These are phyloP conservation scores for Stramonita haemastoma DNA, from an alignment of 2,888 invertebrate genomes.

Conservation along the genomic window DNA sequence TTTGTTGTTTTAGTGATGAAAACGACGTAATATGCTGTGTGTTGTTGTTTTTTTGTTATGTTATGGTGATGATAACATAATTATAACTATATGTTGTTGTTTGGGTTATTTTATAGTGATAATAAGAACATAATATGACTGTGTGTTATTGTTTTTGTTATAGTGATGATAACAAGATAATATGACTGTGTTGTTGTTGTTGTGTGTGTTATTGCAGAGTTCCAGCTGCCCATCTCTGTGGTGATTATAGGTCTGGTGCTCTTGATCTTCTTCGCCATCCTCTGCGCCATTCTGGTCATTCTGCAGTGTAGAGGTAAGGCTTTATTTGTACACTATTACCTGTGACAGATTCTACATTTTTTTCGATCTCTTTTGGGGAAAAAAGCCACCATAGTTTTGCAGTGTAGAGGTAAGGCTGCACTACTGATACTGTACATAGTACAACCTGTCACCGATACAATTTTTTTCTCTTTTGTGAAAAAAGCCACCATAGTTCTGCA, in stretches of 20 bases:
- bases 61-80: no score
- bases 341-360: neutral
- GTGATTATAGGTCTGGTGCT: slow-evolving; percentile 41
- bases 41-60: no score
- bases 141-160: no score
- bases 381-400: neutral
- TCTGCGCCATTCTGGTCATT: slow-evolving; percentile 38
- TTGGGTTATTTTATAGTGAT: no score
- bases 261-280: slow-evolving; percentile 38
- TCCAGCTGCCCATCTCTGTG: slow-evolving; percentile 41
- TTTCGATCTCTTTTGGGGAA: neutral
- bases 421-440: neutral
- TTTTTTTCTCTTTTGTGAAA: neutral
- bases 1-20: no score
- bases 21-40: no score
- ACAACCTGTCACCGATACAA: neutral
- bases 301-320: slow-evolving; percentile 42
- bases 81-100: no score
- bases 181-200: no score
- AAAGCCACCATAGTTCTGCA: neutral
- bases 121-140: no score
- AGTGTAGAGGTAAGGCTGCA: slow-evolving; percentile 35
- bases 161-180: no score
- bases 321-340: neutral
- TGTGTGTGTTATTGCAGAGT: slow-evolving; percentile 35